Evolutionary conservation across 2,888 invertebrate genomes (phyloP).

Genomic region (Apeira syringaria): DNA sequence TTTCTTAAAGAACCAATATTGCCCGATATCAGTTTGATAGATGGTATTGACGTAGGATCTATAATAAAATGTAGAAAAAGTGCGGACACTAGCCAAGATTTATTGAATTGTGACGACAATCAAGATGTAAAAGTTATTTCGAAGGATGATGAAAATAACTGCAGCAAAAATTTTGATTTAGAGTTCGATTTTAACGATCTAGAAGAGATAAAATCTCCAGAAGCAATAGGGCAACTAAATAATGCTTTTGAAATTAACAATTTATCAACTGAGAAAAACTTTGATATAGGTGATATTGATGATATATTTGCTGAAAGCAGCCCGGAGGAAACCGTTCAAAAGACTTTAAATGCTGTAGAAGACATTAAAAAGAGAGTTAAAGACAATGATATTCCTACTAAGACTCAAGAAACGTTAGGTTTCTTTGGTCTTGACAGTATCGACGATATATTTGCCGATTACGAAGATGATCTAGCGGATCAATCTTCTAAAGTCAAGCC

Average conservation of each 20-base stretch:
- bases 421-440: slow-evolving; percentile 75
- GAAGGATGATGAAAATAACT: slow-evolving; percentile 24
- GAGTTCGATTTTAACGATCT: slow-evolving; percentile 49
- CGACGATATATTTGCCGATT: slow-evolving; percentile 74
- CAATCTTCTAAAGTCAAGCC: slow-evolving; percentile 29
- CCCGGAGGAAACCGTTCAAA: slow-evolving; percentile 24
- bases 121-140: slow-evolving; percentile 4
- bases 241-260: slow-evolving; percentile 12
- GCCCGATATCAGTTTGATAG: slow-evolving; percentile 61
- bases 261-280: slow-evolving; percentile 47
- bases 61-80: slow-evolving; percentile 46
- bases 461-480: slow-evolving; percentile 45
- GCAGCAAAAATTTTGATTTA: slow-evolving; percentile 35
- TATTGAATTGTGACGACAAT: slow-evolving; percentile 14
- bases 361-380: background rate
- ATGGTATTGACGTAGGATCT: slow-evolving; percentile 52
- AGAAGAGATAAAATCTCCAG: slow-evolving; percentile 28
- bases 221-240: slow-evolving; percentile 24
- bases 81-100: slow-evolving; percentile 20
- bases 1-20: slow-evolving; percentile 46
- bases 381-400: slow-evolving; percentile 15
- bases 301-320: slow-evolving; percentile 63
- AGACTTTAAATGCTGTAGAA: background rate
- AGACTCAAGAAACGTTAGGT: slow-evolving; percentile 48
- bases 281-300: slow-evolving; percentile 72